These are phyloP conservation scores for Gallinago nigripennis DNA, from an alignment of 2,797 vertebrate species.

Conservation along the genomic window DNA sequence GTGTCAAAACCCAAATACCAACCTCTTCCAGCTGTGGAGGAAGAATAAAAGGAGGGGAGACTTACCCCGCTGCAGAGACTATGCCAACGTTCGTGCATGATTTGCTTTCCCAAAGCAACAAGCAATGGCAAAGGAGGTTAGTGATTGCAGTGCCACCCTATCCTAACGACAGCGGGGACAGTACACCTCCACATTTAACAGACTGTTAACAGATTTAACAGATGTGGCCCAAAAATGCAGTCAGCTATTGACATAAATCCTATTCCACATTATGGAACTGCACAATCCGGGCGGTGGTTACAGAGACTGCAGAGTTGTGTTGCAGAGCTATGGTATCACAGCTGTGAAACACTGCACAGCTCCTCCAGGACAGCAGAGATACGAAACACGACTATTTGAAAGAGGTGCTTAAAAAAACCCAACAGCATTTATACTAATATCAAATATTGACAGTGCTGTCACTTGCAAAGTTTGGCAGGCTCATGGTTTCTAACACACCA, in stretches of 20 bases:
- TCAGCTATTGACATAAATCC: background rate
- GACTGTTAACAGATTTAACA: background rate
- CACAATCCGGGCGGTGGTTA: rapidly evolving
- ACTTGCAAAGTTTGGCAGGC: background rate
- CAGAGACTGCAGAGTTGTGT: background rate
- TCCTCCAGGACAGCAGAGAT: background rate
- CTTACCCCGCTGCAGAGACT: background rate
- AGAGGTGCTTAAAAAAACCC: background rate
- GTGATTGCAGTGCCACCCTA: background rate
- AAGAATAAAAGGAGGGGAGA: background rate
- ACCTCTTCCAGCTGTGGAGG: background rate
- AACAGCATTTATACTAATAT: background rate
- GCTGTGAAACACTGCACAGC: background rate
- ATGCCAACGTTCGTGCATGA: background rate
- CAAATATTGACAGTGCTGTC: background rate
- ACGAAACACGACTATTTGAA: background rate
- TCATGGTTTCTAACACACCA: background rate
- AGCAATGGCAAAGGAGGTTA: background rate
- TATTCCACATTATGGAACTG: background rate
- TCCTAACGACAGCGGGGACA: background rate
- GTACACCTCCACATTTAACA: background rate
- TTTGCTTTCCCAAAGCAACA: background rate
- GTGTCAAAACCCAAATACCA: background rate
- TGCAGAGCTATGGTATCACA: background rate
- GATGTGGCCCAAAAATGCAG: background rate